phyloP scores from a whole-genome alignment of 2,113 vertebrate genomes.

The Onychorhynchus coronatus region DNA sequence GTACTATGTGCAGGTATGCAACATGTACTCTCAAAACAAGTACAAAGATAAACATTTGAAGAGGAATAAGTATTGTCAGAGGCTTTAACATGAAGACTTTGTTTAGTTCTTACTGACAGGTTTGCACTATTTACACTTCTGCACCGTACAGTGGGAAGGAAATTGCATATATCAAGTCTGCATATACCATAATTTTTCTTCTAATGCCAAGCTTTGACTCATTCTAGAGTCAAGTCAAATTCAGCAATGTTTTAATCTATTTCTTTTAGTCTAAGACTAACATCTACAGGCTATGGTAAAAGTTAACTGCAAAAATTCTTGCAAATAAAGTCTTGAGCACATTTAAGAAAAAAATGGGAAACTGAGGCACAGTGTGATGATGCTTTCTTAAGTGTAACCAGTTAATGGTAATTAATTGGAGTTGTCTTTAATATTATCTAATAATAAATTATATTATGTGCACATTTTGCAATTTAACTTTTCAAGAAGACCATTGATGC shows the following conservation, averaged over 20 bases:
- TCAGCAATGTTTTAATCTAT: accelerated
- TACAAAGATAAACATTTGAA: background rate
- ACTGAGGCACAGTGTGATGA: background rate
- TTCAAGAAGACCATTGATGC: background rate
- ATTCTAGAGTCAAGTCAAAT: background rate
- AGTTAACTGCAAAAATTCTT: background rate
- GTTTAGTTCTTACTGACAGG: background rate
- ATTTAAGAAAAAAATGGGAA: background rate
- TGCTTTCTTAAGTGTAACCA: background rate
- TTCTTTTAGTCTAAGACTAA: background rate
- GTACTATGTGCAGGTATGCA: background rate
- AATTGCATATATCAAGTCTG: background rate
- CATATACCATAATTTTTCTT: background rate
- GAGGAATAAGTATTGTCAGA: background rate
- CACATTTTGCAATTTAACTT: background rate
- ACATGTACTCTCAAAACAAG: background rate
- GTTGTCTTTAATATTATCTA: background rate
- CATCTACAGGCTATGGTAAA: background rate
- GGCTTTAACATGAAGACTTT: background rate
- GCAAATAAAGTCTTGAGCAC: background rate
- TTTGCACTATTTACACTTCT: background rate
- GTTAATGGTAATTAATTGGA: background rate
- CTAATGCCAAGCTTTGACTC: background rate
- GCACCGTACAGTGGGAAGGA: background rate
- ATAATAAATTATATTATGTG: background rate